These are phyloP conservation scores for Gobiocypris rarus DNA, from an alignment of 2,113 vertebrate species.

Conservation along the genomic window DNA sequence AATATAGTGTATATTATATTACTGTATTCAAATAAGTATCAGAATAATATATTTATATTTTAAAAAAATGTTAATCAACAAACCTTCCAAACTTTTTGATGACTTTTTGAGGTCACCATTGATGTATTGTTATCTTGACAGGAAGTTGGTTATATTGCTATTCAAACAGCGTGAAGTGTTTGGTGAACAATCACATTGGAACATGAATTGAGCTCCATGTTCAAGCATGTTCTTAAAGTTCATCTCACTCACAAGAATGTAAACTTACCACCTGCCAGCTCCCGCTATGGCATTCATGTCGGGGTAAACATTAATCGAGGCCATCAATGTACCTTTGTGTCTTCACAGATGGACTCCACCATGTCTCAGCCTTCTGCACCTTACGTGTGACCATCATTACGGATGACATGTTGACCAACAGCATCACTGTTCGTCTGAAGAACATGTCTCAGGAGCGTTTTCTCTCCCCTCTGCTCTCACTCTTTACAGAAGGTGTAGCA, in stretches of 20 bases:
- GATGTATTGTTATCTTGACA: neutral
- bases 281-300: neutral
- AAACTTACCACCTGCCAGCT: neutral
- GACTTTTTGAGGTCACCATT: neutral
- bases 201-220: constrained; percentile 9
- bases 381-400: constrained; percentile 87
- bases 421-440: constrained; percentile 87
- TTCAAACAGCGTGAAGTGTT: constrained; percentile 9
- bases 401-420: constrained; percentile 87
- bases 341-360: constrained; percentile 80
- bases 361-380: constrained; percentile 79
- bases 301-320: neutral
- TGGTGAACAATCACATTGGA: neutral
- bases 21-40: neutral
- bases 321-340: constrained; percentile 30
- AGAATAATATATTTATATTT: neutral
- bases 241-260: neutral
- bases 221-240: neutral
- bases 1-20: neutral
- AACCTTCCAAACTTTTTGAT: neutral
- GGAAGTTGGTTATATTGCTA: neutral
- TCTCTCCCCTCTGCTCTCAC: constrained; percentile 83
- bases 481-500: constrained; percentile 84
- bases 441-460: constrained; percentile 89
- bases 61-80: neutral